Percentiles rank a stretch among this genome's conserved stretches.
Evolutionary conservation across 64 coral and sea anemone species (phyloP).

Genomic region (Exaiptasia diaphana): DNA sequence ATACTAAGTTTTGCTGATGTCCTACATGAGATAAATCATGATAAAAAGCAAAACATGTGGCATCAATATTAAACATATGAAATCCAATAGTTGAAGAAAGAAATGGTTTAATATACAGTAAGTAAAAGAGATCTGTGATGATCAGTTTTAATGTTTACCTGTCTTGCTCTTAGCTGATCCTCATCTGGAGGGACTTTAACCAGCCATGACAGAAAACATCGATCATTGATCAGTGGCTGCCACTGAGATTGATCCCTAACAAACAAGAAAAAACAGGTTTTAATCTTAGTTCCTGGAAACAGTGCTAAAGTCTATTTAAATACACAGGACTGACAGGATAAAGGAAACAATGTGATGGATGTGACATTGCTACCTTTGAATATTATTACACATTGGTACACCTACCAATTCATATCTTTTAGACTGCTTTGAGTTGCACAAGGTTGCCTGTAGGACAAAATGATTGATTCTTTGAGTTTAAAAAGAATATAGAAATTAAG

Average conservation of each 20-base stretch:
- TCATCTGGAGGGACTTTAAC: slow-evolving; percentile 99
- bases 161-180: slow-evolving; percentile 89
- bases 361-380: too few relatives aligned
- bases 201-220: slow-evolving; percentile 95
- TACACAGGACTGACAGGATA: too few relatives aligned
- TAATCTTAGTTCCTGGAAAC: too few relatives aligned
- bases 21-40: not conserved
- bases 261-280: not conserved
- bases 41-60: not conserved
- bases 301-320: too few relatives aligned
- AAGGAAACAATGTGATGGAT: not conserved
- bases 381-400: too few relatives aligned
- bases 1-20: not conserved
- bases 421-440: slow-evolving; percentile 97
- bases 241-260: slow-evolving; percentile 92
- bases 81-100: not conserved
- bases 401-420: slow-evolving; percentile 98
- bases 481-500: too few relatives aligned
- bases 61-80: not conserved
- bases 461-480: too few relatives aligned
- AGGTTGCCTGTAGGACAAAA: slow-evolving; percentile 57
- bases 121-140: too few relatives aligned
- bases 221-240: slow-evolving; percentile 97
- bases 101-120: not conserved
- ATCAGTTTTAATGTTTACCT: too few relatives aligned